Base-by-base conservation (phyloP, 2,113 vertebrate genomes). In the Phylloscopus whistleri region DNA sequence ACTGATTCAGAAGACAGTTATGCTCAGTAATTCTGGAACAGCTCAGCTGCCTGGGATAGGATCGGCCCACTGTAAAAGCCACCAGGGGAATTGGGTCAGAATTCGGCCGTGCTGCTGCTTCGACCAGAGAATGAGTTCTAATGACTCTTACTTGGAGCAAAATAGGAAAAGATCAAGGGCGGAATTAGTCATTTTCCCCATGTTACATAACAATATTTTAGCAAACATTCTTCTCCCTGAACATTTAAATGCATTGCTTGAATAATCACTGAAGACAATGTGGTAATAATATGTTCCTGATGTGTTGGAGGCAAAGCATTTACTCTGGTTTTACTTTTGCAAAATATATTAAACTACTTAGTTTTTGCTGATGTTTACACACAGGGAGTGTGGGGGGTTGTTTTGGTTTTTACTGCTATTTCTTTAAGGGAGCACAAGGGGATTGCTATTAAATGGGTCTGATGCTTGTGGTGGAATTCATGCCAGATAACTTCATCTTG, bases 151-250 rank as follows among this genome's bases (percentile, higher is more conserved):
- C 92, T 96, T 96, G 77, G 88, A 95, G 91, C 74, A 92, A 92
- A 95, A 92, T 92, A 46, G 1, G 1, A 69, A 52, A 93, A 82
- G 73, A 94, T 94, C 85, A 93, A 96, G 92, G 77, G 66, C 62
- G 76, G 83, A 75, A 94, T 96, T 96, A 93, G 80, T 96, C 81
- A 96, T 96, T 94, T 96, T 93, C 87, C 84, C 87, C 39, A 6
- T 74, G 81, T 97, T 97, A 95, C 94, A 94, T 96, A 97, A 97
- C 83, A 84, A 14, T 92, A 94, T 87, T 74, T 97, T 85, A 97
- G 91, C 92, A 94, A 91, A 94, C 82, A 93, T 95, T 96, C 85
- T 97, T 95, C 87, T 96, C 91, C 81, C 96, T 96, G 75, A 95
- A 93, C 21, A 13, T 95, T 95, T 92, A 90, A 97, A 93, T 94